phyloP scores from a whole-genome alignment of 1,140 invertebrate species.

The Drosophila tani region DNA sequence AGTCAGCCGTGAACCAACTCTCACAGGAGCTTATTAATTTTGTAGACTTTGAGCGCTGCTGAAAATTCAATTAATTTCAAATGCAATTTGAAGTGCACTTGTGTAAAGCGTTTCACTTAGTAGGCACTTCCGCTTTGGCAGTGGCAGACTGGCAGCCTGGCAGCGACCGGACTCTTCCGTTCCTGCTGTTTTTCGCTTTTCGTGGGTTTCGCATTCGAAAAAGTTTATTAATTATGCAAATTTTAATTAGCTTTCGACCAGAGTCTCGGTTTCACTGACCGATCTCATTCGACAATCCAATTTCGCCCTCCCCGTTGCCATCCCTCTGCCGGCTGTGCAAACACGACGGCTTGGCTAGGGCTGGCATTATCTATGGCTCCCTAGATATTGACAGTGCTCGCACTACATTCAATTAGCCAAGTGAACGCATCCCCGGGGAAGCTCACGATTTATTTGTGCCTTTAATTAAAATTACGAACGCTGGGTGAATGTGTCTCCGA shows the following conservation, averaged over 20 bases:
- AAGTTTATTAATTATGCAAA: conserved; percentile 74
- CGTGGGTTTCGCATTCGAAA: conserved; percentile 31
- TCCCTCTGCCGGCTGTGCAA: conserved; percentile 16
- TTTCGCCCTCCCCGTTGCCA: background rate
- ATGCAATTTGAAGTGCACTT: conserved; percentile 79
- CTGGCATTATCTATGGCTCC: conserved; percentile 51
- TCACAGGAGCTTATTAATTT: conserved; percentile 19
- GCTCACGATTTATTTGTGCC: conserved; percentile 62
- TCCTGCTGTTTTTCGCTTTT: background rate
- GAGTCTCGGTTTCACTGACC: conserved; percentile 49
- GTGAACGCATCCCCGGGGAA: conserved; percentile 50
- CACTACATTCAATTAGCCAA: conserved; percentile 68
- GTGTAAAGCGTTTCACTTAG: conserved; percentile 63
- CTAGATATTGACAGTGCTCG: conserved; percentile 15
- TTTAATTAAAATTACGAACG: conserved; percentile 70
- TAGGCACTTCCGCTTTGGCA: conserved; percentile 60
- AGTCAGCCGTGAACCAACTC: background rate
- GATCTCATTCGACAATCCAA: conserved; percentile 52
- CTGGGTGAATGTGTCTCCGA: conserved; percentile 14
- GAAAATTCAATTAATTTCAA: conserved; percentile 77
- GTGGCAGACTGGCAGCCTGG: background rate
- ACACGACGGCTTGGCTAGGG: conserved; percentile 31
- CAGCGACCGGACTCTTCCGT: conserved; percentile 3
- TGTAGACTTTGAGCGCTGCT: conserved; percentile 26
- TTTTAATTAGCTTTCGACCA: conserved; percentile 64